Conservation (phyloP, 1,140 invertebrate genomes). For the Drosophila takahashii region DNA sequence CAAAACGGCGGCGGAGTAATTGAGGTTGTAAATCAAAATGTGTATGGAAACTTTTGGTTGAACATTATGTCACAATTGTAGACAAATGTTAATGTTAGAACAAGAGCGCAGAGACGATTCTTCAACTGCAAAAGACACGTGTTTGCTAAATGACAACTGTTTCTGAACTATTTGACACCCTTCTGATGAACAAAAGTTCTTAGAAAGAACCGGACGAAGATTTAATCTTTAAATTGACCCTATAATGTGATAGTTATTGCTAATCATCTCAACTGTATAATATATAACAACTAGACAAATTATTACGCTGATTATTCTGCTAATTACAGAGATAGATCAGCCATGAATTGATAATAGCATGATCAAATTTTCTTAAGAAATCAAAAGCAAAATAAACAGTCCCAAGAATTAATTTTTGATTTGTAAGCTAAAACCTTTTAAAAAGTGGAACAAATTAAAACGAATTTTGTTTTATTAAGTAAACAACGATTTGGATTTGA, state of each 20-base stretch:
- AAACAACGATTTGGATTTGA: too few species aligned
- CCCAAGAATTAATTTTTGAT: too few species aligned
- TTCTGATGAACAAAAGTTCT: not conserved
- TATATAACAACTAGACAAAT: slow-evolving; percentile 1
- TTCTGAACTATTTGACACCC: not conserved
- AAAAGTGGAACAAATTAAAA: not conserved
- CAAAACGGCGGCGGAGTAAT: slow-evolving; percentile 45
- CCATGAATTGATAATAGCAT: slow-evolving; percentile 12
- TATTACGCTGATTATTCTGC: slow-evolving; percentile 9
- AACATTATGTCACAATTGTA: slow-evolving; percentile 35
- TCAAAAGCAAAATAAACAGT: not conserved
- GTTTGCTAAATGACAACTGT: not conserved
- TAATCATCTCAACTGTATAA: slow-evolving; percentile 1
- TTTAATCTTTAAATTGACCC: slow-evolving; percentile 9
- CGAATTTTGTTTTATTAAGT: too few species aligned
- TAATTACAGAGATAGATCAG: slow-evolving; percentile 32
- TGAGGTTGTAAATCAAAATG: slow-evolving; percentile 46
- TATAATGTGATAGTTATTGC: slow-evolving; percentile 3
- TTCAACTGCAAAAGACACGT: not conserved
- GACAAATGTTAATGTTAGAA: slow-evolving; percentile 33
- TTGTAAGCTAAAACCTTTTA: not conserved
- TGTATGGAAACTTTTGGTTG: slow-evolving; percentile 26
- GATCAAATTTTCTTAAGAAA: not conserved
- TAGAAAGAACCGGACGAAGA: not conserved
- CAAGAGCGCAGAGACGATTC: not conserved